Base-by-base conservation (phyloP, 2,888 invertebrate genomes). In the Itoplectis maculator region DNA sequence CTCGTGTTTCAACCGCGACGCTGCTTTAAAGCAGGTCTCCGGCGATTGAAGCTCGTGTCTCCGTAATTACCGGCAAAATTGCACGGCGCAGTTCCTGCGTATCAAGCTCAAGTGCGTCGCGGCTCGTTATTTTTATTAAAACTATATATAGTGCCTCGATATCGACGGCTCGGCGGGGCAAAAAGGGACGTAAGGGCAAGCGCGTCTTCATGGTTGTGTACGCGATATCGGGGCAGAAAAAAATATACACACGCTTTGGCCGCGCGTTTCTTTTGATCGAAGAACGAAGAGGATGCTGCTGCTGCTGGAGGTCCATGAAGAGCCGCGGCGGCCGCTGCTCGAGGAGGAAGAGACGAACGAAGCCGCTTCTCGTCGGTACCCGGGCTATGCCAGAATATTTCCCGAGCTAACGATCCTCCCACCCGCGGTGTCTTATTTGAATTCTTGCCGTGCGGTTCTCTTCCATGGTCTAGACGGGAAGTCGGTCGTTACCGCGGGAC, bases 401-500 rank as follows among this genome's bases (percentile, higher is more conserved):
- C 18, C 45, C 9, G 68, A 76, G 76, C 66, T 68, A 76, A 76
- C 76, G 76, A 76, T 68, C 54, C 49, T 42, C 75, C 45, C 45
- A 20, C 35, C 49, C 66, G 29, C 15, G 13, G 59, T 23, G 56
- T 76, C 76, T 76, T 68, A 68, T 76, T 68, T 59, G 68, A 76
- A 76, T 76, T 66, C 69, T 78, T 78, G 70, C 40, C 40, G 69
- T 47, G 61, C 18, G 51, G 37, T 61, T 78, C 69, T 78, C 69
- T 73, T 40, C 35, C 69, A 37, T 56, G 65, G 83, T 83, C 83
- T 83, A 83, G 83, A 83, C 83, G 77, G 83, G 83, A 83, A 83
- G 77, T 77, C 69, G 69, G 77, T 83, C 80, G 77, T 83, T 83
- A 79, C 73, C 77, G 68, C 40, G 77, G 59, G 47, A 45, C 51